Base-by-base conservation (phyloP, 2,113 vertebrate species). In the Aphyosemion australe region DNA sequence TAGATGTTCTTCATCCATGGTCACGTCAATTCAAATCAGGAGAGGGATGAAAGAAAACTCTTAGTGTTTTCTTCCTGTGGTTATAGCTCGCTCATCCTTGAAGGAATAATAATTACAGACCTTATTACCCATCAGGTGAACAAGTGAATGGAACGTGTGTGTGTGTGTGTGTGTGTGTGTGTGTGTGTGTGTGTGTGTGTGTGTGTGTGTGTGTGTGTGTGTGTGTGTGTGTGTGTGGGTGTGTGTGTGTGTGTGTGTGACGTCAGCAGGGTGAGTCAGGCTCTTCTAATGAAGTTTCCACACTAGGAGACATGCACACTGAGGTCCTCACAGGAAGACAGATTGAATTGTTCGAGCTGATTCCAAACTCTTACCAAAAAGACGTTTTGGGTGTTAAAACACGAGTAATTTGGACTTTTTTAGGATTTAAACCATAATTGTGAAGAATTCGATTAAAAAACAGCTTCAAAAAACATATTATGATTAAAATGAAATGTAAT, bases 281-380 rank as follows among this genome's bases (percentile, higher is more conserved):
- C 12, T 51, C 61, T 70, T 59, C 60, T 78, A 80, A 86, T 81
- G 65, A 80, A 78, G 77, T 83, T 80, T 86, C 82, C 72, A 65
- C 50, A 8, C 21, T 31, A 69, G 71, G 65, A 43, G 8, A 2
- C 78, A 78, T 32, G 71, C 65, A 53, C 78, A 55, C 65, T 71
- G 82, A 61, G 12, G 42, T 21, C 47, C 12, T 34, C 1, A 3
- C 43, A 41, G 26, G 60, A 50, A 79, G 4, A 83, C 60, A 18
- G 4, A 88, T 67, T 56, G 60, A 61, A 39, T 74, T 70, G 52
- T 18, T 48, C 18, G 26, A 62, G 82, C 76, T 61, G 74, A 87
- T 80, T 75, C 65, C 18, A 31, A 65, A 71, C 66, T 46, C 12
- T 50, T 45, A 3, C 43, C 52, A 63, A 19, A 56, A 51, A 6